A percentile compares a stretch with the other conserved stretches of the same genome.
phyloP scores from a whole-genome alignment of 2,797 vertebrate species.

The Trichosurus vulpecula region DNA sequence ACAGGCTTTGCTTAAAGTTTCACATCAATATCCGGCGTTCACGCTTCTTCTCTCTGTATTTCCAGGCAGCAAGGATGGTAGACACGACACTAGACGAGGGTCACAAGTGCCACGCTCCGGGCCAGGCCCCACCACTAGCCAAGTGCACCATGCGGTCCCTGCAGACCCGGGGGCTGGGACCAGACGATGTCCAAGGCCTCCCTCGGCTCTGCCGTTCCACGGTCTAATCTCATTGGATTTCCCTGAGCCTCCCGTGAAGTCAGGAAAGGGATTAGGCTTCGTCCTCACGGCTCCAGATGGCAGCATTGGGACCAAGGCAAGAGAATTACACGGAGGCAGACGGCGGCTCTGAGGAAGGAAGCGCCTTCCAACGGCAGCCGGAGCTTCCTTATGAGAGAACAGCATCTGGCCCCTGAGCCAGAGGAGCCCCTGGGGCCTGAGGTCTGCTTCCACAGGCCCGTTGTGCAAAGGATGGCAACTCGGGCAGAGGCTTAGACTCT shows the following conservation, averaged over 20 bases:
- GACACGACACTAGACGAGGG: neutral
- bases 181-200: conserved; percentile 24
- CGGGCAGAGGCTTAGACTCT: neutral
- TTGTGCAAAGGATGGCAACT: neutral
- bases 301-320: neutral
- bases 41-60: neutral
- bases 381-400: neutral
- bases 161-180: neutral
- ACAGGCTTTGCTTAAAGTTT: neutral
- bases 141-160: neutral
- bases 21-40: neutral
- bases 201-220: conserved; percentile 13
- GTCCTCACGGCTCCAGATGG: neutral
- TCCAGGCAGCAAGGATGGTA: neutral
- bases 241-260: neutral
- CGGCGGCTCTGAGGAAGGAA: neutral
- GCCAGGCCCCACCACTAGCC: neutral
- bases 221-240: neutral
- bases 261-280: neutral
- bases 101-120: neutral
- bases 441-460: neutral
- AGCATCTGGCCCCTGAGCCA: neutral
- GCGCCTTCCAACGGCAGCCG: fast-evolving
- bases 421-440: neutral
- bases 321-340: neutral